These are phyloP conservation scores for Montifringilla adamsi DNA, from an alignment of 2,113 vertebrate genomes.

Conservation along the genomic window DNA sequence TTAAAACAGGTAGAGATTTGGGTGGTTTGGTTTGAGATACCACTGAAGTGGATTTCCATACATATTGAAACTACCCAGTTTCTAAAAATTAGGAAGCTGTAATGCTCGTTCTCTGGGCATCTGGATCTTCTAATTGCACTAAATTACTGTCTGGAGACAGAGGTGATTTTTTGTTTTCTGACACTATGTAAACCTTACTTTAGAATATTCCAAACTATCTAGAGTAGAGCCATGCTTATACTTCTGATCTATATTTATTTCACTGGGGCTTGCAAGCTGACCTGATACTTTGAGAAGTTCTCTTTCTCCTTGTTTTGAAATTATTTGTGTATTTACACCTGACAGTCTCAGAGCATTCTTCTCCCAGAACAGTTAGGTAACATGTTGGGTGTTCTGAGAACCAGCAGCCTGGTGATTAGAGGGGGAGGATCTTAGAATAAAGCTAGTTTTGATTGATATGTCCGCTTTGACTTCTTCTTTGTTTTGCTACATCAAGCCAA, in stretches of 20 bases:
- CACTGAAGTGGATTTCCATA: background rate
- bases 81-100: background rate
- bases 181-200: background rate
- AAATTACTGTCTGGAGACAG: background rate
- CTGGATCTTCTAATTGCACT: background rate
- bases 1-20: background rate
- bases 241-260: background rate
- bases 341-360: background rate
- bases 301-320: background rate
- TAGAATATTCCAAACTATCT: background rate
- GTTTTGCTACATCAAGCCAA: background rate
- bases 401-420: background rate
- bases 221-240: background rate
- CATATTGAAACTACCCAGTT: background rate
- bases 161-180: background rate
- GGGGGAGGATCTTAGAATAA: background rate
- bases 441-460: background rate
- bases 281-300: background rate
- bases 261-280: background rate
- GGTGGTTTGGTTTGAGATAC: background rate
- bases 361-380: background rate
- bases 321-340: background rate
- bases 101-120: background rate
- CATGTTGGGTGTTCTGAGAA: background rate
- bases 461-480: background rate